Conservation (phyloP, 2,888 invertebrate genomes). For the Ectemnius cavifrons region DNA sequence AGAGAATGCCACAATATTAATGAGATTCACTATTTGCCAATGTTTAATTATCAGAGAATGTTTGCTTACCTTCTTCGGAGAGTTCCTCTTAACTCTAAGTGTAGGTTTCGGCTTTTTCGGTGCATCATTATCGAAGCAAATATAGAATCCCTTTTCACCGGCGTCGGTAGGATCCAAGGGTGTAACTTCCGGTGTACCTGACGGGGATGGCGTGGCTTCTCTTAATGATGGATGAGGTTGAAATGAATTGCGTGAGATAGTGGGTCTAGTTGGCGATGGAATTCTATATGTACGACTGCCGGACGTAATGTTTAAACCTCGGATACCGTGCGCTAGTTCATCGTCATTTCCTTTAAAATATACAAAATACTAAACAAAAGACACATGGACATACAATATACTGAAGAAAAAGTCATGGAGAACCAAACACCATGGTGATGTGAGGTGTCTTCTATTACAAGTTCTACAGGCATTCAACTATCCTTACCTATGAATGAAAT, state of each 20-base stretch:
- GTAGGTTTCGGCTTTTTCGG: slow-evolving; percentile 95
- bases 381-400: slow-evolving; percentile 1
- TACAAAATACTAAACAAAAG: slow-evolving; percentile 15
- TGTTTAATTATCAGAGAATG: too few relatives aligned
- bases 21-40: too few relatives aligned
- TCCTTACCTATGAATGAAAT: slow-evolving; percentile 92
- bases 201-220: slow-evolving; percentile 77
- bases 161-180: slow-evolving; percentile 78
- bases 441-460: not conserved
- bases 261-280: slow-evolving; percentile 91
- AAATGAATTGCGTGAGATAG: slow-evolving; percentile 85
- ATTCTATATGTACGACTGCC: slow-evolving; percentile 93
- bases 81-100: slow-evolving; percentile 85
- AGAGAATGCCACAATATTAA: not conserved
- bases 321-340: slow-evolving; percentile 82
- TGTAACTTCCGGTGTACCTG: slow-evolving; percentile 75
- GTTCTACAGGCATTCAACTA: not conserved
- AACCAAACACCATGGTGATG: slow-evolving; percentile 5
- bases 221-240: slow-evolving; percentile 78
- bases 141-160: slow-evolving; percentile 92
- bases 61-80: slow-evolving; percentile 86
- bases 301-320: slow-evolving; percentile 90
- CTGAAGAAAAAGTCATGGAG: too few relatives aligned
- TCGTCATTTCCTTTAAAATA: slow-evolving; percentile 71
- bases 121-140: slow-evolving; percentile 93